phyloP scores from a whole-genome alignment of 2,797 vertebrate genomes.

The Natrix natrix region DNA sequence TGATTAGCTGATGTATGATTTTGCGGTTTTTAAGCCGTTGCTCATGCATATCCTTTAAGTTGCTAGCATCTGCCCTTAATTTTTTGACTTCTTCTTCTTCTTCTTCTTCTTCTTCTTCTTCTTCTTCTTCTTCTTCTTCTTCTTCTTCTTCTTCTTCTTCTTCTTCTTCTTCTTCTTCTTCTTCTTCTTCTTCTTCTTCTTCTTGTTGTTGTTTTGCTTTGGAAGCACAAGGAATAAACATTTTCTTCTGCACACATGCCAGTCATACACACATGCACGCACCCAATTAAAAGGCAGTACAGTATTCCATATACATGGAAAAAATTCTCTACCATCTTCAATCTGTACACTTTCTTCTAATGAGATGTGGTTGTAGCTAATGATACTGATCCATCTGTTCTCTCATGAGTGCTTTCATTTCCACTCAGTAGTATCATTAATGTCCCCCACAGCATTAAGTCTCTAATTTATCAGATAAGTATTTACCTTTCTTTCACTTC shows the following conservation, averaged over 20 bases:
- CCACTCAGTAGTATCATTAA: constrained; percentile 13
- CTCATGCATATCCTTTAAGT: no score
- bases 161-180: no score
- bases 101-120: no score
- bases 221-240: neutral
- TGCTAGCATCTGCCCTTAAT: no score
- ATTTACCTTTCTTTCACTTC: constrained; percentile 18
- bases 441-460: constrained; percentile 26
- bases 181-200: no score
- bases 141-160: no score
- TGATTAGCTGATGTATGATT: no score
- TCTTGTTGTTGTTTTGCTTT: neutral
- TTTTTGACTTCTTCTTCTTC: no score
- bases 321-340: neutral
- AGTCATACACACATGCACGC: neutral
- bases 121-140: no score
- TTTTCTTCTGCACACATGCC: neutral
- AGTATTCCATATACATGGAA: neutral
- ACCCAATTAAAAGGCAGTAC: neutral
- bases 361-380: constrained; percentile 6
- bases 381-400: constrained; percentile 29
- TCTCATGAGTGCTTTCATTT: constrained; percentile 24
- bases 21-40: no score
- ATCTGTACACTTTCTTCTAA: constrained; percentile 7
- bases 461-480: constrained; percentile 29